Evolutionary conservation across 2,797 vertebrate genomes (phyloP).

Genomic region (Limosa lapponica): DNA sequence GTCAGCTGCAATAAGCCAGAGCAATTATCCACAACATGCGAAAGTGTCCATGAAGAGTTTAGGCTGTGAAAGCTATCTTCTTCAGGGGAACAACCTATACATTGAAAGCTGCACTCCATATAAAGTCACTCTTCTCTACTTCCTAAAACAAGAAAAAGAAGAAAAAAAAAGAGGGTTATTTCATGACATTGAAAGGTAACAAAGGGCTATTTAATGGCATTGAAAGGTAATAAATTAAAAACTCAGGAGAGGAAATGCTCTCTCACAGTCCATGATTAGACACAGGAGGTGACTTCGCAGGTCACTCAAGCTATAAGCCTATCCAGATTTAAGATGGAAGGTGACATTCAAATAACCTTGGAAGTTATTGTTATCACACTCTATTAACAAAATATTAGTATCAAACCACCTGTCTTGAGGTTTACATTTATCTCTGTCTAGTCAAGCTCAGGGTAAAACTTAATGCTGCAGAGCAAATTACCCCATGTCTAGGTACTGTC

Average conservation of each 20-base stretch:
- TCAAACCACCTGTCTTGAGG: background rate
- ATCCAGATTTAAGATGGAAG: background rate
- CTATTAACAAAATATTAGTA: background rate
- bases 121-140: background rate
- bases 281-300: background rate
- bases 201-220: background rate
- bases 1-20: background rate
- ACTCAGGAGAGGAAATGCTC: background rate
- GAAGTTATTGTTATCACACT: background rate
- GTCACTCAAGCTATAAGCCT: background rate
- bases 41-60: background rate
- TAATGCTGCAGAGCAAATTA: background rate
- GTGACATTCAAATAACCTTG: background rate
- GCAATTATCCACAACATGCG: background rate
- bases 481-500: accelerated
- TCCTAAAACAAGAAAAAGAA: background rate
- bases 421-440: background rate
- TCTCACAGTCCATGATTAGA: background rate
- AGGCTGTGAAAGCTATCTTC: background rate
- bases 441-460: background rate
- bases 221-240: background rate
- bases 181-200: background rate
- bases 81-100: background rate
- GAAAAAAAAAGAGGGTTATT: background rate
- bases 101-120: background rate